Evolutionary conservation across 23 tunicate genomes (phyloP).

Genomic region (Halocynthia aurantium): DNA sequence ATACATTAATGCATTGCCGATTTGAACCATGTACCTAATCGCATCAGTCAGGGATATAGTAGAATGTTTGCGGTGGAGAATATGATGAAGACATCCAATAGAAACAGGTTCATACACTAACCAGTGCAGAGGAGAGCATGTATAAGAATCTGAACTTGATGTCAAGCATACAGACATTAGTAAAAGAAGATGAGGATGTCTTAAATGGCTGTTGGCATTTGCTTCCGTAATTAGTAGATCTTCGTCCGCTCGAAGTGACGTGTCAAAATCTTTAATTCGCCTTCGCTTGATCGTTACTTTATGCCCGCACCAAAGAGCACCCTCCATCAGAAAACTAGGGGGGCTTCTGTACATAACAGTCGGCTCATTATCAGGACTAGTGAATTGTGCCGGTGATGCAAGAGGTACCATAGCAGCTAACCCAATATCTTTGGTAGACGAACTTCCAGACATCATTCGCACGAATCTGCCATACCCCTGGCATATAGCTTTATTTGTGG

Average conservation of each 20-base stretch:
- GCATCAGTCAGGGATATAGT: slow-evolving; percentile 7
- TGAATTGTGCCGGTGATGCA: slow-evolving; percentile 16
- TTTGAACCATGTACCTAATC: slow-evolving; percentile 20
- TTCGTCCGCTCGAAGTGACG: background rate
- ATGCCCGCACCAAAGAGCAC: slow-evolving; percentile 14
- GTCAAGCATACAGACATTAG: slow-evolving; percentile 19
- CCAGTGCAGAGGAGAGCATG: slow-evolving; percentile 26
- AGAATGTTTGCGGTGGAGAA: slow-evolving; percentile 36
- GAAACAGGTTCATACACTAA: slow-evolving; percentile 50
- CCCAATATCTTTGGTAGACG: background rate
- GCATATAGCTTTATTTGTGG: background rate
- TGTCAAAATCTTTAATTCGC: background rate
- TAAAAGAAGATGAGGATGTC: slow-evolving; percentile 16
- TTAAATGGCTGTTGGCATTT: slow-evolving; percentile 3
- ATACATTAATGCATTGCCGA: slow-evolving; percentile 46
- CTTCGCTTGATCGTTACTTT: slow-evolving; percentile 18
- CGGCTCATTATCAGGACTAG: background rate
- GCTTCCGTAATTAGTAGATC: slow-evolving; percentile 25
- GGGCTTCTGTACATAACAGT: slow-evolving; percentile 2
- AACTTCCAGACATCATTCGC: background rate
- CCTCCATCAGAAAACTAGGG: slow-evolving; percentile 14
- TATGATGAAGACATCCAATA: slow-evolving; percentile 41
- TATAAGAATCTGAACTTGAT: slow-evolving; percentile 12
- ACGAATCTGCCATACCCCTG: slow-evolving; percentile 9
- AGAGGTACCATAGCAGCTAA: slow-evolving; percentile 18